Evolutionary conservation across 2,797 vertebrate genomes (phyloP), one percentile per base, ranked within the genome.

Genomic region (Spheniscus humboldti): DNA sequence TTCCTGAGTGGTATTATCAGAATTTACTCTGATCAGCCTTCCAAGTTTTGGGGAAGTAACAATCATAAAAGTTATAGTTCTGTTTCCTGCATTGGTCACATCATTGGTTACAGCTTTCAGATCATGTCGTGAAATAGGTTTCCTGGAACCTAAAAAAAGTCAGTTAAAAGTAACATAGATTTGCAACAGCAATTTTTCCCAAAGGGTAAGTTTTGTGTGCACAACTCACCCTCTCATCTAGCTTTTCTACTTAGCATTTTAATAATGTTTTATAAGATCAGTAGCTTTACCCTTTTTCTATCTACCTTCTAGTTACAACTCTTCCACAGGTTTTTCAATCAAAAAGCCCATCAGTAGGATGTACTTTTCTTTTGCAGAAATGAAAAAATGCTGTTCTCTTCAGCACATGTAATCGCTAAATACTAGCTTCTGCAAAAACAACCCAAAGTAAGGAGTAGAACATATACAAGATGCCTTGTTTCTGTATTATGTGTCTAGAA

Each of bases 51-150:
- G 99, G 67, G 98, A 97, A 76, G 93, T 98, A 47, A 98, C 82
- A 86, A 99, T 92, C 48, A 73, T 98, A 90, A 98, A 99, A 28
- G 97, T 98, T 92, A 99, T 92, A 68, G 97, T 98, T 96, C 99
- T 98, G 92, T 98, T 99, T 85, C 98, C 97, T 60, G 94, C 67
- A 86, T 71, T 97, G 80, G 97, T 97, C 84, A 98, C 75, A 88
- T 99, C 99, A 86, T 98, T 99, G 92, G 99, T 99, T 95, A 98
- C 97, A n/a, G 98, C 98, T 96, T 97, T 98, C 94, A 99, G 97
- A 94, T 98, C 72, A 77, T 94, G 90, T 50, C 92, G 98, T 63
- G 98, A 98, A 98, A 99, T 98, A 62, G 97, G 63, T 59, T 97
- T 98, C 31, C 90, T 97, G 27, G 98, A 98, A 89, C 99, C 99